Base-by-base conservation (phyloP, 2,113 vertebrate genomes). In the Balaeniceps rex region DNA sequence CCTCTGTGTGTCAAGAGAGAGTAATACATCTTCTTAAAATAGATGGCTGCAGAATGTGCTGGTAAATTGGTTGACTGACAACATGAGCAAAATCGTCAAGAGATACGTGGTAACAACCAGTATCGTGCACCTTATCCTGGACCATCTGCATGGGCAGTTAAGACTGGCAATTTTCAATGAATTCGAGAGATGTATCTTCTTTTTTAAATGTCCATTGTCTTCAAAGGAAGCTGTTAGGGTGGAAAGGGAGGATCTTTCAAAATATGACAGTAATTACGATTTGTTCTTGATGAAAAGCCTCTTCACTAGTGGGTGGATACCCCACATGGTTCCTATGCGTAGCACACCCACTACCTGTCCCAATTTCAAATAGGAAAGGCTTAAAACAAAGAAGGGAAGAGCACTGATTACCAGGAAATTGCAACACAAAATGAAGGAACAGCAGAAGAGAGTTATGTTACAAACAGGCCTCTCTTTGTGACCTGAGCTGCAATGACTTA, bases 361-460 rank as follows among this genome's bases (percentile, higher is more conserved):
- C 93, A 0, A 4, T 78, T 91, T 83, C 84, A 88, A 74, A 91
- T 91, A 93, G 96, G 97, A 97, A 96, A 68, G 51, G 87, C 94
- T 94, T 94, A 80, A 91, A 95, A 97, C 94, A 97, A 96, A 97
- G 91, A 60, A 93, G 89, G 95, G 91, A 96, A 97, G 82, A 93
- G 24, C 81, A 19, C 51, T 95, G 70, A 97, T 95, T 97, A 51
- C 74, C 87, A 95, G 95, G 97, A 97, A 97, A 96, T 96, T 58
- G 52, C 84, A 90, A n/a, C 40, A 49, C 34, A 61, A 76, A 94
- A 71, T 75, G 83, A 88, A 94, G 75, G 87, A 93, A 54, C 61
- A 40, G 36, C 66, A 92, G 70, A 91, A 44, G 60, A 90, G 84
- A 57, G 28, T 85, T 84, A 14, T 38, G 60, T 49, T 94, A 33